phyloP scores from a whole-genome alignment of 64 coral and sea anemone genomes.

The Montipora sp. region DNA sequence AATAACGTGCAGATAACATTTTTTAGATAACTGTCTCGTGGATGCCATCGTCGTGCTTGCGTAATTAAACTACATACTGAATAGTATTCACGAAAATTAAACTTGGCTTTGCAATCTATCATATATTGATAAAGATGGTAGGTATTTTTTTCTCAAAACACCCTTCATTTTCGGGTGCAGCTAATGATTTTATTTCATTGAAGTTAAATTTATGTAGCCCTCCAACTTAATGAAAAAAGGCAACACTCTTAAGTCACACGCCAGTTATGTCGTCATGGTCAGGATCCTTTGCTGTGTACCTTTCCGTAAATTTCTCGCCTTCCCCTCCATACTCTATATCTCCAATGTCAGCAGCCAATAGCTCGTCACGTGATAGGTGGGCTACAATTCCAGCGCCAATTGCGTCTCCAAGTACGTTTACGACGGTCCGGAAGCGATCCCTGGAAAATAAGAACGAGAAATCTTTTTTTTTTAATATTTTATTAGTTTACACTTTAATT shows the following conservation, averaged over 20 bases:
- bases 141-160: no score
- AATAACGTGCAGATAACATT: no score
- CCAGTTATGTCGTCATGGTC: not conserved
- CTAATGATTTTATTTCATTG: no score
- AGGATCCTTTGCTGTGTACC: not conserved
- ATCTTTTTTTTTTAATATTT: not conserved
- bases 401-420: slow-evolving; percentile 83
- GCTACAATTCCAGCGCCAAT: slow-evolving; percentile 79
- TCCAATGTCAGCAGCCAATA: slow-evolving; percentile 9
- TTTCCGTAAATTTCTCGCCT: not conserved
- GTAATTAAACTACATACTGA: no score
- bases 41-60: no score
- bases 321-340: not conserved
- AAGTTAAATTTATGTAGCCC: no score
- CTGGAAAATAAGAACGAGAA: slow-evolving; percentile 11
- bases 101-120: no score
- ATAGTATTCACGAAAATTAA: no score
- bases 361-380: slow-evolving; percentile 76
- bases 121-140: no score
- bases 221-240: no score
- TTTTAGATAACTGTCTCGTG: no score
- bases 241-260: not conserved
- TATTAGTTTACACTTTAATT: not conserved
- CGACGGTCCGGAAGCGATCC: slow-evolving; percentile 80
- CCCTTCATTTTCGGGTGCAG: no score